Percentiles rank a stretch among this genome's conserved stretches.
Evolutionary conservation across 2,797 vertebrate genomes (phyloP).

Genomic region (Eutrigla gurnardus): DNA sequence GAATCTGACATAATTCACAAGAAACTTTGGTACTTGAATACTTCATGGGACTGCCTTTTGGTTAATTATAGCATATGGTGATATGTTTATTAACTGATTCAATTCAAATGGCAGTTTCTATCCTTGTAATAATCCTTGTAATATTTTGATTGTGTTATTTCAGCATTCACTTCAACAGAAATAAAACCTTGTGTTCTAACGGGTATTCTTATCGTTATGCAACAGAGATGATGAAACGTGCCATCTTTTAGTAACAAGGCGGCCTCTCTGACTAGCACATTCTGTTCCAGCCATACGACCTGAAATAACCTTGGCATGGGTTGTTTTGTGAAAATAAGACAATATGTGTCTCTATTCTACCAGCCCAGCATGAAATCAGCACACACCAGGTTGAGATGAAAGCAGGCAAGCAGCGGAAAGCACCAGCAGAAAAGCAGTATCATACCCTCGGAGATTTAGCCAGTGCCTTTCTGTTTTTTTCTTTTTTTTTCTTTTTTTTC

Average conservation of each 20-base stretch:
- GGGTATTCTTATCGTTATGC: background rate
- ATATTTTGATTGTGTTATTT: too few species aligned
- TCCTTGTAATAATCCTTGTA: background rate
- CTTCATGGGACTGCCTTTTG: background rate
- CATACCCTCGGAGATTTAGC: conserved; percentile 36
- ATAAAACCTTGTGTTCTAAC: background rate
- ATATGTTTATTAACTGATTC: background rate
- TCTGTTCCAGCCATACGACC: conserved; percentile 28
- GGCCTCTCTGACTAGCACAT: conserved; percentile 8
- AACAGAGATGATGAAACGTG: background rate
- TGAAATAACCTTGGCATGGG: conserved; percentile 31
- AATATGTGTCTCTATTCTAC: conserved; percentile 3
- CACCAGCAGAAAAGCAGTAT: conserved; percentile 31
- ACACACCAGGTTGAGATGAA: conserved; percentile 41
- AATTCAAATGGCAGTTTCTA: conserved; percentile 1
- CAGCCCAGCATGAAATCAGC: conserved; percentile 25
- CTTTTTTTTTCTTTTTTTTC: conserved; percentile 24
- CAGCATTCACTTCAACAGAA: background rate
- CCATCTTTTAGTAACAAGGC: background rate
- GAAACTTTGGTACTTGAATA: conserved; percentile 4
- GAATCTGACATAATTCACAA: conserved; percentile 11
- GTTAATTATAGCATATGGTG: conserved; percentile 3
- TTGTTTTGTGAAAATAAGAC: conserved; percentile 43
- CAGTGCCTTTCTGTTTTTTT: conserved; percentile 39
- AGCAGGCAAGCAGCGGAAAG: conserved; percentile 33